These are phyloP conservation scores for Synodontis membranacea DNA, from an alignment of 2,113 vertebrate genomes.

Conservation along the genomic window DNA sequence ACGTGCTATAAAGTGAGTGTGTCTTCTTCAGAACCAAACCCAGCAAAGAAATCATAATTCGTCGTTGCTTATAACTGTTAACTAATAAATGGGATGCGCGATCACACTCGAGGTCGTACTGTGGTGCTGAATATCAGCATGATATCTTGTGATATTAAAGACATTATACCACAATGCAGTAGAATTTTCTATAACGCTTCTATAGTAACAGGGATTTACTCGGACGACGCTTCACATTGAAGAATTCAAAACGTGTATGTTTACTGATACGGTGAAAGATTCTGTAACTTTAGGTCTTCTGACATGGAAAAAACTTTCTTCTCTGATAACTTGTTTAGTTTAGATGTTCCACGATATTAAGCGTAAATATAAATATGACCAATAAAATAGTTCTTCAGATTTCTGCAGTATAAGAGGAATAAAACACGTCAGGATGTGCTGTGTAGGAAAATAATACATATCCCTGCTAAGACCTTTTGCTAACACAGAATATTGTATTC, in stretches of 20 bases:
- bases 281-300: neutral
- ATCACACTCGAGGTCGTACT: no score
- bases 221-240: rapidly evolving
- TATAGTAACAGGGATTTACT: neutral
- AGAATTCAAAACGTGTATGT: no score
- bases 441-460: neutral
- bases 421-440: neutral
- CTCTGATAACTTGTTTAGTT: neutral
- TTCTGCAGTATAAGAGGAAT: neutral
- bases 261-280: no score
- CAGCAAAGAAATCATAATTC: no score
- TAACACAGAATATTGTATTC: neutral
- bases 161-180: neutral
- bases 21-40: no score
- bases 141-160: no score
- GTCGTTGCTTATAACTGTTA: no score
- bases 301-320: neutral
- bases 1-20: no score
- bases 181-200: neutral
- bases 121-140: no score
- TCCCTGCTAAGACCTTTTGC: no score
- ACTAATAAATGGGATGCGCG: no score
- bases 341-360: neutral
- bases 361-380: neutral
- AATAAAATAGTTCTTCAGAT: no score